Evolutionary conservation across 2,113 vertebrate species (phyloP).

Genomic region (Morone saxatilis): DNA sequence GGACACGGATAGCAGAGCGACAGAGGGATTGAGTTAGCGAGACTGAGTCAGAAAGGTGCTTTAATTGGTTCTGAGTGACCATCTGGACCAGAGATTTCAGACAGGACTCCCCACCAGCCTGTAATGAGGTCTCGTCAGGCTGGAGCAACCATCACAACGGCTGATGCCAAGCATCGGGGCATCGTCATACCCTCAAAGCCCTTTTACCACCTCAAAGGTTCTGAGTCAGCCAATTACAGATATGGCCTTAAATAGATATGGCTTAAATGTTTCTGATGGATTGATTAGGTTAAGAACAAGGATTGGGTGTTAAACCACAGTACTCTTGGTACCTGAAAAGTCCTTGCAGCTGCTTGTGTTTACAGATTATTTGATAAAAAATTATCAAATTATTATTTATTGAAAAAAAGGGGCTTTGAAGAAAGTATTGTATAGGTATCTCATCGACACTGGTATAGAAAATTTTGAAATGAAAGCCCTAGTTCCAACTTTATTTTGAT

Average conservation of each 20-base stretch:
- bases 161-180: constrained; percentile 33
- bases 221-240: constrained; percentile 37
- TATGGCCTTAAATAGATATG: neutral
- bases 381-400: neutral
- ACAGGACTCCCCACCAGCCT: constrained; percentile 58
- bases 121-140: constrained; percentile 64
- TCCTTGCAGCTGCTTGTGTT: neutral
- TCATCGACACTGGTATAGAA: neutral
- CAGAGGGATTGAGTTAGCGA: constrained; percentile 15
- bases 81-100: constrained; percentile 56
- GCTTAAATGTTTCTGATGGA: neutral
- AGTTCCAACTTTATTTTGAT: neutral
- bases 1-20: neutral
- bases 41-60: constrained; percentile 52
- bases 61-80: constrained; percentile 64
- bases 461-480: neutral
- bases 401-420: neutral
- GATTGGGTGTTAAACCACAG: too few species aligned
- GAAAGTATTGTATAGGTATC: too few species aligned
- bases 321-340: neutral
- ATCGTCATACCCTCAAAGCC: constrained; percentile 44
- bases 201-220: constrained; percentile 22
- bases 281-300: neutral
- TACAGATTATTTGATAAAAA: neutral
- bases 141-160: constrained; percentile 22